Evolutionary conservation across 2,888 invertebrate genomes (phyloP).

Genomic region (Ochlodes sylvanus): DNA sequence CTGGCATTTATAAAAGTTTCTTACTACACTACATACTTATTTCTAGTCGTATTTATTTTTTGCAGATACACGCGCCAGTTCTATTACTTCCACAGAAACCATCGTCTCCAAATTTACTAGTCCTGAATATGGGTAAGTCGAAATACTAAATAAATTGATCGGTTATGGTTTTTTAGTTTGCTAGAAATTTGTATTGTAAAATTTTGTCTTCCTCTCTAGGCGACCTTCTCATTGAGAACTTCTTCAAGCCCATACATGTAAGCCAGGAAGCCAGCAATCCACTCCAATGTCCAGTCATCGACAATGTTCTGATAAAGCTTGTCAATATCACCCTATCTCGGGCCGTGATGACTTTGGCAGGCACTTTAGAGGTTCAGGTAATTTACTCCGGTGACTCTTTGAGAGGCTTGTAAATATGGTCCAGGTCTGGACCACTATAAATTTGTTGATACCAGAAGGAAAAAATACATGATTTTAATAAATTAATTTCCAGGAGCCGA

Average conservation of each 20-base stretch:
- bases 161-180: neutral
- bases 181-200: neutral
- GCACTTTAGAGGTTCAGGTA: conserved; percentile 90
- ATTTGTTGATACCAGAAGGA: too few species aligned
- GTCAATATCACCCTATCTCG: conserved; percentile 88
- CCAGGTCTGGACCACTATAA: neutral
- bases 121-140: conserved; percentile 88
- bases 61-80: conserved; percentile 88
- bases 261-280: conserved; percentile 63
- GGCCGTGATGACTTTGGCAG: conserved; percentile 90
- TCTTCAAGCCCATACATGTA: conserved; percentile 86
- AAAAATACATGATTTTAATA: neutral
- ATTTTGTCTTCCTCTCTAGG: conserved; percentile 70
- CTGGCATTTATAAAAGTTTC: too few species aligned
- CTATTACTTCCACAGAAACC: conserved; percentile 92
- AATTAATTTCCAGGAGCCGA: conserved; percentile 83
- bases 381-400: neutral
- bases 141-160: neutral
- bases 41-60: conserved; percentile 16
- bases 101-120: conserved; percentile 90
- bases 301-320: conserved; percentile 89
- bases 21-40: too few species aligned
- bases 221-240: conserved; percentile 91
- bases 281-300: conserved; percentile 83
- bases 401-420: neutral